Evolutionary conservation across 2,113 vertebrate genomes (phyloP), one percentile per base, ranked within the genome.

Genomic region (Ceratotherium simum): DNA sequence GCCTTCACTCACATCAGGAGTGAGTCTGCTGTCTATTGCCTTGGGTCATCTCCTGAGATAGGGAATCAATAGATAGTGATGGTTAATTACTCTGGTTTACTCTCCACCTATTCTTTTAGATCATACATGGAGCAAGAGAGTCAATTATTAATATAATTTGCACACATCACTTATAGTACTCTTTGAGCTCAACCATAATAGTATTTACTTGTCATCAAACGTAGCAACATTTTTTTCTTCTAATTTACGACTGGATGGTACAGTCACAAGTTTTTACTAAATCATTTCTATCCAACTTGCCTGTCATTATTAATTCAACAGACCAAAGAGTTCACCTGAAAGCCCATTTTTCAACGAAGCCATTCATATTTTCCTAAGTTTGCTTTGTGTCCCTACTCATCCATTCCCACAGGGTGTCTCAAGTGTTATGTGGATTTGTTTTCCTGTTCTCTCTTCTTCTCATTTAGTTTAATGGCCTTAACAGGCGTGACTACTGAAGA

Each of bases 71-170:
- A 75, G 79, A 72, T 21, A 81, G 8, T 56, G 65, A 87, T 72
- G 33, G 5, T 67, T 97, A 46, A 81, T 81, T 90, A 46, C 11
- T 98, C 48, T 91, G 42, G 14, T 92, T 96, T 90, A 69, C 29
- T 95, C 23, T 92, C 42, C 6, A 67, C 20, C 78, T 69, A 78
- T 56, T 80, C 42, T 84, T 90, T 96, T 69, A 96, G 10, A 79
- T 81, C 88, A 31, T 13, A 79, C 56, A 51, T 80, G n/a, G 51
- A 83, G 36, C 31, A 58, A 39, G 48, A 60, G 33, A 81, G 33
- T 95, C 39, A 92, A 42, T 90, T 92, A 70, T 96, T 97, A 86
- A 94, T 90, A 92, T 42, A 64, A 56, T 95, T 90, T 83, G 20
- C 13, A 90, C 23, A 96, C 46, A 88, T 92, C 51, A 76, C 4